Percentiles rank a stretch among this genome's conserved stretches.
Conservation (phyloP, 2,113 vertebrate genomes). For the Oryzias woworae region DNA sequence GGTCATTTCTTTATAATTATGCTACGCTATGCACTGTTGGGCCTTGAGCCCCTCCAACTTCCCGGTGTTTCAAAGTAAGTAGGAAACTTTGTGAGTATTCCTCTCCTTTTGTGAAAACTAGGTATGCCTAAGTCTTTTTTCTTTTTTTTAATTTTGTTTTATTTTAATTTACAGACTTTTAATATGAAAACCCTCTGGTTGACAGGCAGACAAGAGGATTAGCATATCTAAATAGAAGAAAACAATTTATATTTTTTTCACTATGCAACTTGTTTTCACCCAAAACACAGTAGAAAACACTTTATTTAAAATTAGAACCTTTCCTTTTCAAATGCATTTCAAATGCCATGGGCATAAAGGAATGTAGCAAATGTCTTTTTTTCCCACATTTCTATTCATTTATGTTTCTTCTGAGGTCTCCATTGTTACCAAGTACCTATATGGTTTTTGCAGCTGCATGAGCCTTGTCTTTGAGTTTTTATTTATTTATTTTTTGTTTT, state of each 20-base stretch:
- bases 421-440: constrained; percentile 99
- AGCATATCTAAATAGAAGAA: constrained; percentile 85
- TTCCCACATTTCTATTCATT: constrained; percentile 59
- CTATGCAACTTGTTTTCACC: constrained; percentile 82
- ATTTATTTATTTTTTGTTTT: constrained; percentile 77
- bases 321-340: constrained; percentile 83
- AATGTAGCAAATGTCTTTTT: constrained; percentile 91
- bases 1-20: constrained; percentile 37
- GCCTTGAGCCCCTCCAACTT: constrained; percentile 22
- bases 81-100: constrained; percentile 83
- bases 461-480: constrained; percentile 96
- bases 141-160: constrained; percentile 80
- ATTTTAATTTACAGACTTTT: constrained; percentile 49
- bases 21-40: constrained; percentile 47
- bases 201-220: constrained; percentile 83
- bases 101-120: constrained; percentile 84
- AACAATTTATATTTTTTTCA: constrained; percentile 85
- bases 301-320: constrained; percentile 69
- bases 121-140: constrained; percentile 92
- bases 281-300: constrained; percentile 82
- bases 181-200: constrained; percentile 68
- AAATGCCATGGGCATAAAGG: constrained; percentile 95
- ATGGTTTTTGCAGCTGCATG: constrained; percentile 99
- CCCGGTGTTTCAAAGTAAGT: constrained; percentile 79
- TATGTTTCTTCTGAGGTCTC: constrained; percentile 92